phyloP scores from a whole-genome alignment of 2,888 invertebrate genomes.

The Pammene aurita region DNA sequence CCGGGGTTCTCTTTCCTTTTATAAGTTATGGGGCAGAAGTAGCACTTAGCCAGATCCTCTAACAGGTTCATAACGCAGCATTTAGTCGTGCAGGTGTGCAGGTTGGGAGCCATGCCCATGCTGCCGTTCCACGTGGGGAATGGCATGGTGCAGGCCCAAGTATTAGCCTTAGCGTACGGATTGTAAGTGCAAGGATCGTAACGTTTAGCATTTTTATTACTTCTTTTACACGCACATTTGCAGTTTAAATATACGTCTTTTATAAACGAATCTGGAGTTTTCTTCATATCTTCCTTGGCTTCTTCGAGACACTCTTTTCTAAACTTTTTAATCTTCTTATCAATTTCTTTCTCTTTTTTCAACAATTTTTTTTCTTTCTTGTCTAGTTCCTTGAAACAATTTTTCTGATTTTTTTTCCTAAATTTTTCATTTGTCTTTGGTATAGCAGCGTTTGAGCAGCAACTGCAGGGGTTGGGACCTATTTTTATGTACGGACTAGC shows the following conservation, averaged over 20 bases:
- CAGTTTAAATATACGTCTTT: slow-evolving; percentile 6
- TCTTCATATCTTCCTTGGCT: slow-evolving; percentile 17
- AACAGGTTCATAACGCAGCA: slow-evolving; percentile 20
- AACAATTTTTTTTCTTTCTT: slow-evolving; percentile 15
- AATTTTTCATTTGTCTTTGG: not conserved
- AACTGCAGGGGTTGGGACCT: slow-evolving; percentile 14
- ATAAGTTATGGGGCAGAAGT: not conserved
- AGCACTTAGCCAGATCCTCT: not conserved
- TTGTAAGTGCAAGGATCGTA: slow-evolving; percentile 1
- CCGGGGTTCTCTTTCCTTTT: not conserved
- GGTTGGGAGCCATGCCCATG: not conserved
- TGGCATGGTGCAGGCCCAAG: slow-evolving; percentile 9
- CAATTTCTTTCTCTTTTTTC: slow-evolving; percentile 21
- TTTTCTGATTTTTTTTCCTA: slow-evolving; percentile 16
- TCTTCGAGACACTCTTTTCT: slow-evolving; percentile 6
- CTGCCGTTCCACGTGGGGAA: slow-evolving; percentile 5
- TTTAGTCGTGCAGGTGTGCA: slow-evolving; percentile 24
- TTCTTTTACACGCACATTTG: slow-evolving; percentile 17
- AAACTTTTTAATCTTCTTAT: slow-evolving; percentile 12
- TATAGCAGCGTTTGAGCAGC: not conserved
- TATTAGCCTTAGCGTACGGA: not conserved
- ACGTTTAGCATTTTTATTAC: not conserved
- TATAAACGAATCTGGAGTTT: slow-evolving; percentile 1
- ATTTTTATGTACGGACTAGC: slow-evolving; percentile 21
- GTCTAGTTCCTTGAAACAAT: slow-evolving; percentile 18